Base-by-base conservation (phyloP, 2,797 vertebrate species). In the Gallinago solitaria region DNA sequence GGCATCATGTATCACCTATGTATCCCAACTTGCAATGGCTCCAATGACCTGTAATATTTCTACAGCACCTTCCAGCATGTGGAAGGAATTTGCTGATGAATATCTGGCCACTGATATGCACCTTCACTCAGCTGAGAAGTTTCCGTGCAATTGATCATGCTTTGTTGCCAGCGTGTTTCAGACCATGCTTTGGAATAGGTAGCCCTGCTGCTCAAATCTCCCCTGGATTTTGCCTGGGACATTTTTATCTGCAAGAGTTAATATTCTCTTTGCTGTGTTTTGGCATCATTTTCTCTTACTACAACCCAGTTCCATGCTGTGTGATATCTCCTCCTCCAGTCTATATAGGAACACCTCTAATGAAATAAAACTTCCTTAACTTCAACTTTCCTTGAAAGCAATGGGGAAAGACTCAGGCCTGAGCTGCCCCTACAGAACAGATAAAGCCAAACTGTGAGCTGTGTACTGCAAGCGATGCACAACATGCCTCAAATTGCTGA, bases 391-490 rank as follows among this genome's bases (percentile, higher is more conserved):
- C 18, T 67, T 80, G 54, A 85, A 63, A 85, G 9, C 7, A 64
- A 11, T 21, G 32, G 30, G 24, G 30, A 41, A 84, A 73, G 17
- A 47, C 63, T 51, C 12, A 60, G 37, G 14, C 8, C 47, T 73
- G 43, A 61, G 19, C 4, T 47, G 20, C 23, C 24, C 19, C 47
- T 12, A 30, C 6, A 51, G n/a, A 76, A 25, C 14, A 90, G 51
- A 77, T 13, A 30, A 5, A 41, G 11, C 3, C 20, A 57, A 53
- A 67, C 15, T 28, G 12, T 65, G 19, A 65, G 37, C 45, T n/a
- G 23, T 39, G 18, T 37, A 30, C 17, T 28, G 15, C 4, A 3
- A 63, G 12, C 0, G 3, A 50, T 9, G 48, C 0, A 2, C 16
- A 69, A 79, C 47, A 48, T 24, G 24, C 23, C 47, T 48, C 47